Evolutionary conservation across 1,140 invertebrate genomes (phyloP).

Genomic region (Drosophila nigrodunni): DNA sequence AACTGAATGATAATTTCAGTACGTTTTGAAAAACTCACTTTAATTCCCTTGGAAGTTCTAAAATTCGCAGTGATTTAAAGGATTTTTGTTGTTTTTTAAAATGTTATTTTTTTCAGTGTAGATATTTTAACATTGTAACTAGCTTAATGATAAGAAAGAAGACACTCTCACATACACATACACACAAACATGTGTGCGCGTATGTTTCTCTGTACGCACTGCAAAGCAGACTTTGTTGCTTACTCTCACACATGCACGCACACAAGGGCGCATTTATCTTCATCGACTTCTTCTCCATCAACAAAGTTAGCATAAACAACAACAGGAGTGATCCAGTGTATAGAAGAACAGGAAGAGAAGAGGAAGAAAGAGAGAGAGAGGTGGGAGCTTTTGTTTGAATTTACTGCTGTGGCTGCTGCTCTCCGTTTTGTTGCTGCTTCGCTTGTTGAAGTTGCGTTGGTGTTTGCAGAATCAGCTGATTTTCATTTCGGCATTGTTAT

Average conservation of each 20-base stretch:
- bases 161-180: not conserved
- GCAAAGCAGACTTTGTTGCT: conserved; percentile 1
- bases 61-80: too few species aligned
- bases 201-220: not conserved
- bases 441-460: not conserved
- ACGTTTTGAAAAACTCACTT: too few species aligned
- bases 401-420: conserved; percentile 1
- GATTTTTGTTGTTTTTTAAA: too few species aligned
- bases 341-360: not conserved
- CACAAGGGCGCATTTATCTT: not conserved
- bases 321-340: conserved; percentile 3
- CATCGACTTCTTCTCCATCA: conserved; percentile 3
- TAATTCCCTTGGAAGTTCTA: too few species aligned
- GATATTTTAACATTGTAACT: too few species aligned
- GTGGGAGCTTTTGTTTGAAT: conserved; percentile 11
- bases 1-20: too few species aligned
- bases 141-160: too few species aligned
- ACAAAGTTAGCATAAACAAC: conserved; percentile 22
- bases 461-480: conserved; percentile 34
- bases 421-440: not conserved
- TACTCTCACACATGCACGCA: conserved; percentile 1
- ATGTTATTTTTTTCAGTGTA: too few species aligned
- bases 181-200: not conserved
- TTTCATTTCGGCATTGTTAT: conserved; percentile 23
- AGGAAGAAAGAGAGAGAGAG: not conserved